phyloP scores from a whole-genome alignment of 2,797 vertebrate species.

The Naso thynnoides region DNA sequence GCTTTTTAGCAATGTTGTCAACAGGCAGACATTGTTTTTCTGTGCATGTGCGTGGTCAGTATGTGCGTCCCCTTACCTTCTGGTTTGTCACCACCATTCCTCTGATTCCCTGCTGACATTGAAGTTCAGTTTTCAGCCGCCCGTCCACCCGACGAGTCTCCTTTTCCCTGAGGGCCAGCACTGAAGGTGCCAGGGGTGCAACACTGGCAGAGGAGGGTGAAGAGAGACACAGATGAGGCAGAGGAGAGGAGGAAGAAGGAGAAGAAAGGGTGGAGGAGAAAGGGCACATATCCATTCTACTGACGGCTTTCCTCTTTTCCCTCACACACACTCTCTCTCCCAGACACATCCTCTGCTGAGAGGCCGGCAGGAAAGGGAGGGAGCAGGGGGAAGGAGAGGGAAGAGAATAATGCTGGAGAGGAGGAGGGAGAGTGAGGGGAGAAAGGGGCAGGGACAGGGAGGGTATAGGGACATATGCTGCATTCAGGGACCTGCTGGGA shows the following conservation, averaged over 20 bases:
- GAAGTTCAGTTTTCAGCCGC: slow-evolving; percentile 73
- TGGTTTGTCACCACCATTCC: slow-evolving; percentile 75
- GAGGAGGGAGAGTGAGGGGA: slow-evolving; percentile 27
- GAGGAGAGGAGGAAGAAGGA: slow-evolving; percentile 32
- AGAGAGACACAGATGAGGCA: slow-evolving; percentile 31
- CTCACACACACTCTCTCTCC: slow-evolving; percentile 66
- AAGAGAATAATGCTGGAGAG: slow-evolving; percentile 39
- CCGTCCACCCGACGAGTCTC: slow-evolving; percentile 53
- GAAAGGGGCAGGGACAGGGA: slow-evolving; percentile 59
- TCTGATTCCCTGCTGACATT: slow-evolving; percentile 83
- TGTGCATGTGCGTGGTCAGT: slow-evolving; percentile 21
- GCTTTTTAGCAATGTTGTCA: slow-evolving; percentile 37
- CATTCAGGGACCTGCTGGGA: slow-evolving; percentile 51
- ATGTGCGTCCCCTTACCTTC: slow-evolving; percentile 75
- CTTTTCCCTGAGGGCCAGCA: slow-evolving; percentile 64
- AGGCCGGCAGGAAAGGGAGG: slow-evolving; percentile 84
- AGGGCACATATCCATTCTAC: slow-evolving; percentile 76
- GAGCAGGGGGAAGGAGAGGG: slow-evolving; percentile 34
- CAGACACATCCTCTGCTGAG: slow-evolving; percentile 84
- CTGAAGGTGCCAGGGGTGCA: slow-evolving; percentile 42
- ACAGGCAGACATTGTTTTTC: slow-evolving; percentile 29
- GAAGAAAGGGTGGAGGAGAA: slow-evolving; percentile 62
- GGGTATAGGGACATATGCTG: slow-evolving; percentile 46
- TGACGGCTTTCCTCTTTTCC: slow-evolving; percentile 67
- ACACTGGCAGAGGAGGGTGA: slow-evolving; percentile 41